Base-by-base conservation (phyloP, 2,113 vertebrate genomes). In the Sus scrofa region DNA sequence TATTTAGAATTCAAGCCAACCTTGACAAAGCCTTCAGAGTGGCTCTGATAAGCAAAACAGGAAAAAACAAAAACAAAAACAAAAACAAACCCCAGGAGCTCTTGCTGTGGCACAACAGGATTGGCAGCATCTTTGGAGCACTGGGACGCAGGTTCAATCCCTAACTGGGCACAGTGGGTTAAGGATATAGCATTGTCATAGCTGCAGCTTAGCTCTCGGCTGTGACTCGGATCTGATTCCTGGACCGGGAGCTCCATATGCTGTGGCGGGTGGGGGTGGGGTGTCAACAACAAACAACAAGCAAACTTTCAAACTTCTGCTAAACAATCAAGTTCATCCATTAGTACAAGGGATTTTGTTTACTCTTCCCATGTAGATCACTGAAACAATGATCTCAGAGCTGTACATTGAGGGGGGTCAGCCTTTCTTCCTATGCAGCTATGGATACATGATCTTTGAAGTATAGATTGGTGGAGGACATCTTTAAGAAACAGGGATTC, bases 1-100 rank as follows among this genome's bases (percentile, higher is more conserved):
- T 79, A 70, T 89, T 88, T 88, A 88, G 85, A 94, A 96, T 90
- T 79, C 32, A 85, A 65, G 44, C 18, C 73, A 91, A 95, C 9
- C 12, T 68, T 88, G 56, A 74, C 20, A 85, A 94, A 95, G 81
- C 34, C 24, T 93, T 81, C 63, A 78, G 58, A 84, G 60, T 70
- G 32, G 67, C 20, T 84, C n/a, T 93, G 22, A 85, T 79, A 75
- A 82, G 54, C 62, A 88, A 91, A 91, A 77, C 54, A 78, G 2
- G 26, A 32, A 60, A n/a, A n/a, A n/a, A n/a, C n/a, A n/a, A n/a
- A n/a, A 75, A 52, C n/a, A 50, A 56, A n/a, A 56, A n/a, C 12
- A 52, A 75, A 84, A 63, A 44, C 19, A 84, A 54, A 27, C 4
- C 22, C 22, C 54, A 44, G 44, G 44, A 44, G 44, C 44, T 44